Conservation (phyloP, 2,113 vertebrate genomes). For the Brienomyrus longianalis region DNA sequence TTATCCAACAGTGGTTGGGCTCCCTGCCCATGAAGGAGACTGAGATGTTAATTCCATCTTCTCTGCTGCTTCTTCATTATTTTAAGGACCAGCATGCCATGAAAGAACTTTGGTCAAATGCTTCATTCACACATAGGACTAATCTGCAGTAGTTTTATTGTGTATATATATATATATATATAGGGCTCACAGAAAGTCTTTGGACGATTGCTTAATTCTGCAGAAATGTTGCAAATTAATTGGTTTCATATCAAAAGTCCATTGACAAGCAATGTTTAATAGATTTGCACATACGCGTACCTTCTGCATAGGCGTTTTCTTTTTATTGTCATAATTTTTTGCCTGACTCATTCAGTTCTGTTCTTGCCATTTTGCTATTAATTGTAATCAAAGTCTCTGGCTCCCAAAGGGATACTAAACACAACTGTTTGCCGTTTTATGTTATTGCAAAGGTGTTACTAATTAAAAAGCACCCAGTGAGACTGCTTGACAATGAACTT, state of each 20-base stretch:
- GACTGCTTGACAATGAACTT: background rate
- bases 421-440: background rate
- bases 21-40: background rate
- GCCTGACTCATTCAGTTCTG: background rate
- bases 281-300: background rate
- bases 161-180: background rate
- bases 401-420: background rate
- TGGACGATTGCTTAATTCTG: background rate
- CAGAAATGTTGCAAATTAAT: background rate
- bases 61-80: background rate
- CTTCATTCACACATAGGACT: background rate
- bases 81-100: background rate
- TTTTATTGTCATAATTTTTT: background rate
- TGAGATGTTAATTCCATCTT: background rate
- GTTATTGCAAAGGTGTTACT: background rate
- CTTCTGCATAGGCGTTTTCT: background rate
- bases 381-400: background rate
- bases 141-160: background rate
- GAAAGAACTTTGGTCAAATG: background rate
- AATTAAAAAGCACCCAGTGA: background rate
- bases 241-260: background rate
- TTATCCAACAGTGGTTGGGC: background rate
- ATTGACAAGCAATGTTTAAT: background rate
- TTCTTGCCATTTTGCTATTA: background rate
- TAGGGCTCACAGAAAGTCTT: background rate